A percentile compares a stretch with the other conserved stretches of the same genome.
Conservation (phyloP, 2,888 invertebrate genomes). For the Sphinx pinastri region DNA sequence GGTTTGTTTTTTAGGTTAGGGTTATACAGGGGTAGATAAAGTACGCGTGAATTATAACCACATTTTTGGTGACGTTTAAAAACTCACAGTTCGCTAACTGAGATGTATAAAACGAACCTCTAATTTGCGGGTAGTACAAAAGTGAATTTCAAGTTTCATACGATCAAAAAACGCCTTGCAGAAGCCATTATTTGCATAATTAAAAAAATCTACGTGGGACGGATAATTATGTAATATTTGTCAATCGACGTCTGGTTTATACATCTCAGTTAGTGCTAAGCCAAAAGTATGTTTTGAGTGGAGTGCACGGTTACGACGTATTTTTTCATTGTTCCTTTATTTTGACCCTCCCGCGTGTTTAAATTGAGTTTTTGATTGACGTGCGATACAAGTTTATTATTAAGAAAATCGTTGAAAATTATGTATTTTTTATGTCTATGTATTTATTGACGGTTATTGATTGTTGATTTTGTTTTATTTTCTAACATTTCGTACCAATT, state of each 20-base stretch:
- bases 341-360: background rate
- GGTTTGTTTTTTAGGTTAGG: background rate
- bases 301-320: slow-evolving; percentile 8
- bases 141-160: too few relatives aligned
- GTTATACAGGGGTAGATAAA: background rate
- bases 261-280: too few relatives aligned
- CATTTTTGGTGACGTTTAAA: slow-evolving; percentile 5
- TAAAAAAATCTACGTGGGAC: too few relatives aligned
- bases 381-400: background rate
- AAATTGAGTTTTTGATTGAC: slow-evolving; percentile 5
- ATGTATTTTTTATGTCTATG: slow-evolving; percentile 9
- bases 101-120: background rate
- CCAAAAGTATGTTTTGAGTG: background rate
- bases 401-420: slow-evolving; percentile 1
- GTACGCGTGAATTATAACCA: slow-evolving; percentile 2
- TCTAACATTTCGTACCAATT: slow-evolving; percentile 18
- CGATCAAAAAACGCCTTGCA: too few relatives aligned
- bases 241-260: background rate
- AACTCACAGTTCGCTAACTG: background rate
- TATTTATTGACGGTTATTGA: slow-evolving; percentile 21
- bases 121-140: too few relatives aligned
- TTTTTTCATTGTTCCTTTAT: slow-evolving; percentile 16
- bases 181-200: too few relatives aligned
- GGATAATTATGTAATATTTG: too few relatives aligned
- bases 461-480: slow-evolving; percentile 21